Conservation (phyloP, 2,113 vertebrate species). For the Dicerorhinus sumatrensis region DNA sequence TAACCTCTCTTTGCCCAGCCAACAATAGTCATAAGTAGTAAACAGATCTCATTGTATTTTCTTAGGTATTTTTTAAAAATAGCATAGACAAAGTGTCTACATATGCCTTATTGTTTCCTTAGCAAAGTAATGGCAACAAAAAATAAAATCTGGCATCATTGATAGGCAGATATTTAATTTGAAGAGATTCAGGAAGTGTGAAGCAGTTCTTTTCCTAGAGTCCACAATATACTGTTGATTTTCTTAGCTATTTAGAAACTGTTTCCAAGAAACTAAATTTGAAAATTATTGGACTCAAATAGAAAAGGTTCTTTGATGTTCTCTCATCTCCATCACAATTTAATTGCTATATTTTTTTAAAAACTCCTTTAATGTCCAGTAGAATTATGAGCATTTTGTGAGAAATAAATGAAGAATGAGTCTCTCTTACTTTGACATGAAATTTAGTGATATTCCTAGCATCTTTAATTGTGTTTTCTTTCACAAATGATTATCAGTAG, state of each 20-base stretch:
- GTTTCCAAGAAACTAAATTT: constrained; percentile 37
- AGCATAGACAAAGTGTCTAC: neutral
- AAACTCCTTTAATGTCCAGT: neutral
- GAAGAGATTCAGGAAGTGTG: neutral
- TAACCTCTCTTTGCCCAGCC: neutral
- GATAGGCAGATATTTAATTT: neutral
- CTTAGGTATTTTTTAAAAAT: neutral
- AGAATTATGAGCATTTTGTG: neutral
- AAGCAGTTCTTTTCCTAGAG: neutral
- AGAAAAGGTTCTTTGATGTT: neutral
- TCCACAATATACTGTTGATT: neutral
- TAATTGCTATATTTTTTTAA: neutral
- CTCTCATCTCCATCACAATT: neutral
- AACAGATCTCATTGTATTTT: constrained; percentile 8
- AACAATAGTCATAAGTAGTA: neutral
- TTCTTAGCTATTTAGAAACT: neutral
- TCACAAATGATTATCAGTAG: neutral
- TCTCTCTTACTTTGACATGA: neutral
- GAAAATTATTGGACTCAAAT: neutral
- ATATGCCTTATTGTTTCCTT: neutral
- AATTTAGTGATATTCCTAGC: neutral
- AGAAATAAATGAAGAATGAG: neutral
- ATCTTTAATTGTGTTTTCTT: constrained; percentile 20
- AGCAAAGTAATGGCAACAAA: neutral
- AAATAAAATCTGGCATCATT: neutral